Evolutionary conservation across 2,797 vertebrate species (phyloP), one percentile per base, ranked within the genome.

Genomic region (Atherinosoma microstoma): DNA sequence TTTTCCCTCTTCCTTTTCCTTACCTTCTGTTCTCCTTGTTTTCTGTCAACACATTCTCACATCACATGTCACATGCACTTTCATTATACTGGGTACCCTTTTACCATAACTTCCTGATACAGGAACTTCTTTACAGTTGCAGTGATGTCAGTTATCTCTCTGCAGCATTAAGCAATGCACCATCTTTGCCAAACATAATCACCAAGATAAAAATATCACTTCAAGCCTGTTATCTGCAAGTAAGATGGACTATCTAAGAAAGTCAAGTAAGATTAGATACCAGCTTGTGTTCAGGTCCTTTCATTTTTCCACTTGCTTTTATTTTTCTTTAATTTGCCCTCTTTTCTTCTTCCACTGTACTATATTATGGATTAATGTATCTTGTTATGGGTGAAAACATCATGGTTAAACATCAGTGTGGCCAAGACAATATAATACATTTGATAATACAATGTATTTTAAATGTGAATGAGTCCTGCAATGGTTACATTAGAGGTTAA

Each of bases 11-110:
- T 40, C 61, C 30, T 13, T 22, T 42, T 34, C 29, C 13, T 38
- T 24, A 12, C 18, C 32, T 47, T 29, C n/a, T 40, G 70, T 75
- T 47, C 38, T 54, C 27, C 63, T 64, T 18, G 40, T 83, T 86
- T 68, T 61, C 72, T 75, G 42, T 36, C 69, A 68, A 12, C 16
- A 45, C 42, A 36, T 36, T 36, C 12, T 38, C 36, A 38, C 7
- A 38, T 38, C 36, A 38, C 36, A 45, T 45, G 15, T 42, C 16
- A 42, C 53, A 64, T 40, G 16, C 6, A 7, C 18, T 45, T 42
- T 45, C 42, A 20, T 16, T 20, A 12, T 20, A 6, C 42, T 49
- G n/a, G n/a, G 20, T 49, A 9, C n/a, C 20, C 8, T 22, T 22
- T 49, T 49, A 49, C 47, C 9, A n/a, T 11, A n/a, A 49, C 3